A percentile compares a stretch with the other conserved stretches of the same genome.
Conservation (phyloP, 64 coral and sea anemone genomes). For the Platygyra sinensis region DNA sequence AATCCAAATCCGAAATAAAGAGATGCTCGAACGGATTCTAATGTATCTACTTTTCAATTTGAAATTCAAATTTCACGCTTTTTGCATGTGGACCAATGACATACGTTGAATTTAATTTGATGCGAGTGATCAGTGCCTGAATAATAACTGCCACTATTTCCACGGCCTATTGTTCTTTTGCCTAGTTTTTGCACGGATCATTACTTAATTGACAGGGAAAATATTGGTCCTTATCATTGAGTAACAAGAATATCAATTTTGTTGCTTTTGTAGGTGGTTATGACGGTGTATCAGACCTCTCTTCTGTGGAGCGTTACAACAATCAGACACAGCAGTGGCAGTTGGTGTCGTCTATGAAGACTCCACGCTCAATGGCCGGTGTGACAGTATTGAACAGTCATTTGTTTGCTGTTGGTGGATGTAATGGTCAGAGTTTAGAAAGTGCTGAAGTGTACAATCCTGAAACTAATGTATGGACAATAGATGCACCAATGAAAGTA, state of each 20-base stretch:
- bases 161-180: too few species aligned
- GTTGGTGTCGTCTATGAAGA: conserved; percentile 5
- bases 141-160: too few species aligned
- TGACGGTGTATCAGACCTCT: conserved; percentile 15
- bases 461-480: conserved; percentile 88
- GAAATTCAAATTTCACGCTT: too few species aligned
- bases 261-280: conserved; percentile 56
- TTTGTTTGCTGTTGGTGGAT: conserved; percentile 93
- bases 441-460: conserved; percentile 90
- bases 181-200: too few species aligned
- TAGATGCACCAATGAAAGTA: conserved; percentile 79
- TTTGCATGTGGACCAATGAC: too few species aligned
- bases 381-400: conserved; percentile 76
- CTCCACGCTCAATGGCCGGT: conserved; percentile 42
- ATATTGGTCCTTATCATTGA: too few species aligned
- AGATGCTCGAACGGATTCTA: too few species aligned
- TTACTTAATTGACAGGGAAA: conserved; percentile 47
- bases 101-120: too few species aligned
- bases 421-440: conserved; percentile 89
- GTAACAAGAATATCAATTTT: background rate
- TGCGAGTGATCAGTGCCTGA: too few species aligned
- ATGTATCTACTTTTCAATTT: too few species aligned
- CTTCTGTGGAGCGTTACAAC: conserved; percentile 25
- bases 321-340: conserved; percentile 17
- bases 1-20: too few species aligned